Evolutionary conservation across 2,797 vertebrate species (phyloP), one percentile per base, ranked within the genome.

Genomic region (Bradypodion ventrale): DNA sequence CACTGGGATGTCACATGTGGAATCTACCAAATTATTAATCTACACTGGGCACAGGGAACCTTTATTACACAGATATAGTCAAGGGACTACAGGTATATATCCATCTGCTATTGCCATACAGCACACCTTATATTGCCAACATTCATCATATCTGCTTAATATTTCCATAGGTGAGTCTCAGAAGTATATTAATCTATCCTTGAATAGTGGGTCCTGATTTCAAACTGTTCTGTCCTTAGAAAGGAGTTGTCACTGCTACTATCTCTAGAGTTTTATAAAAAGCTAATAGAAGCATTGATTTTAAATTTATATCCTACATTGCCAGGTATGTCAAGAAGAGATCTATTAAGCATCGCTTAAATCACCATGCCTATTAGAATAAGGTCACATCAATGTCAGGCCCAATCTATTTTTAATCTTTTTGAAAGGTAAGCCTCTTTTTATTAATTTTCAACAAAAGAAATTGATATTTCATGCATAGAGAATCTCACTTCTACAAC

Each of bases 231-330:
- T 66, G 32, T 29, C 73, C 52, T 80, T 83, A 70, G 23, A 63
- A 87, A 29, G 52, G 42, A 10, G 42, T 69, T 80, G 63, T 75
- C 63, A 60, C 21, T n/a, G 44, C 27, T 49, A 52, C 77, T 52
- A 62, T 69, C 70, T 83, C 42, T 66, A 69, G 73, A 81, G 73
- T 72, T 72, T 75, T 86, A 82, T 82, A 82, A 78, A 82, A 86
- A 73, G 35, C 80, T 42, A 82, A 44, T 68, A 52, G 75, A 82
- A 78, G 56, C 80, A 82, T 66, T 86, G 80, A 78, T 75, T 86
- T 86, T 72, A 86, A 85, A 82, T 78, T 78, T 86, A 82, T 86
- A 76, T 82, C 68, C 66, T 82, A 73, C 78, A 44, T 73, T 82
- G 56, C 46, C 80, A 78, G 75, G 59, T 75, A 82, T 65, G 75